These are phyloP conservation scores for Sitta europaea DNA, from an alignment of 2,113 vertebrate species.

Conservation along the genomic window DNA sequence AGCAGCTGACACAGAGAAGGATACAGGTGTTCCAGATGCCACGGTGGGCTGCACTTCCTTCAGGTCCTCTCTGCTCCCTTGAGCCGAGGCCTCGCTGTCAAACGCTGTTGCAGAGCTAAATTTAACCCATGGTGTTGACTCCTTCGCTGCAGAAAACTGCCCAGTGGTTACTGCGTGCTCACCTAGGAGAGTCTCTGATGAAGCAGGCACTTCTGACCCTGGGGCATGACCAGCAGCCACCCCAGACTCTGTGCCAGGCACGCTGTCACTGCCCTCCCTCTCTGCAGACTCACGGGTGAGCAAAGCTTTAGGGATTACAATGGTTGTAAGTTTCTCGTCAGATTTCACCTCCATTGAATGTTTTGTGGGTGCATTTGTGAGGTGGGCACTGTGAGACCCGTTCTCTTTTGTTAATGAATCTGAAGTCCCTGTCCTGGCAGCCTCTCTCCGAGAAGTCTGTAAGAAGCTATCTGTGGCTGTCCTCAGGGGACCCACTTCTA, in stretches of 20 bases:
- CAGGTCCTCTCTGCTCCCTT: constrained; percentile 9
- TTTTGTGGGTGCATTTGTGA: constrained; percentile 53
- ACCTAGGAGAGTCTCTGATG: constrained; percentile 46
- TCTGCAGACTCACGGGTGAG: constrained; percentile 1
- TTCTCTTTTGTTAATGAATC: constrained; percentile 27
- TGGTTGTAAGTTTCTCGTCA: constrained; percentile 53
- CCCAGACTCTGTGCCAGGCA: neutral
- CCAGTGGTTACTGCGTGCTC: neutral
- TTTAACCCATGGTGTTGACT: neutral
- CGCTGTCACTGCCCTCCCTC: constrained; percentile 34
- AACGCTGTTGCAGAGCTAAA: neutral
- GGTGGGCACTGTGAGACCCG: neutral
- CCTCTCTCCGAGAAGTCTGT: constrained; percentile 24
- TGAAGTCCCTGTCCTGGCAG: constrained; percentile 40
- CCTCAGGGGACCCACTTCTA: constrained; percentile 75
- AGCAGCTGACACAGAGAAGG: constrained; percentile 33
- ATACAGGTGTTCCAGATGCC: neutral
- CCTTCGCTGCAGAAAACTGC: neutral
- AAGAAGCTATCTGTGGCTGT: constrained; percentile 51
- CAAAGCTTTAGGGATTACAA: constrained; percentile 50
- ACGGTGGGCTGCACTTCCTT: neutral
- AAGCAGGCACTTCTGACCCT: constrained; percentile 35
- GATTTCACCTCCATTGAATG: constrained; percentile 66
- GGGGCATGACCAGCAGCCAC: neutral
- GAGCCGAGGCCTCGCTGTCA: neutral